Evolutionary conservation across 2,888 invertebrate species (phyloP).

Genomic region (Rhaphigaster nebulosa): DNA sequence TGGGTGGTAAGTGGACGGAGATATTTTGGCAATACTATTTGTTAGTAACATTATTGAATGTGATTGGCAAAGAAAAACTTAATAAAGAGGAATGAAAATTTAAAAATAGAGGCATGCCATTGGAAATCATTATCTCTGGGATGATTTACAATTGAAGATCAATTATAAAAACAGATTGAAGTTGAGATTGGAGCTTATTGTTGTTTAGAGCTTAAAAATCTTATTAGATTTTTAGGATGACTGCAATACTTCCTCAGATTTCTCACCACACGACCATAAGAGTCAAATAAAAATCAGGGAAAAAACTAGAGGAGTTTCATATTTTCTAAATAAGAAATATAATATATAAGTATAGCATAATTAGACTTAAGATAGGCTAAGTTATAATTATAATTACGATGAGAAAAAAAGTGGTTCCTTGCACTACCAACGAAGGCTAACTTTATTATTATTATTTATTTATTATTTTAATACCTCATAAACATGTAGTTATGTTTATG

Average conservation of each 20-base stretch:
- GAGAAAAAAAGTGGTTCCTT: not conserved
- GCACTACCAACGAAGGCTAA: not conserved
- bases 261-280: not conserved
- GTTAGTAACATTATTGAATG: not conserved
- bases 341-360: not conserved
- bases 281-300: not conserved
- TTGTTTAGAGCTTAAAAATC: not conserved
- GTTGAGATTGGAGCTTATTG: not conserved
- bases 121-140: not conserved
- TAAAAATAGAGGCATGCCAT: not conserved
- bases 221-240: slow-evolving; percentile 5
- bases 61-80: not conserved
- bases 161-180: not conserved
- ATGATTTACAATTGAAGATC: not conserved
- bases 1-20: not conserved
- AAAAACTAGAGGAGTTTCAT: slow-evolving; percentile 22
- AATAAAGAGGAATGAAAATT: not conserved
- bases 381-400: slow-evolving; percentile 13
- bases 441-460: too few species aligned
- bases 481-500: slow-evolving; percentile 3
- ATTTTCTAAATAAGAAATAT: slow-evolving; percentile 3
- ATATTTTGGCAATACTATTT: not conserved
- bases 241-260: slow-evolving; percentile 37
- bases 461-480: not conserved
- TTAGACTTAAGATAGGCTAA: not conserved